Percentiles rank a stretch among this genome's conserved stretches.
Evolutionary conservation across 2,113 vertebrate genomes (phyloP).

Genomic region (Pseudorectes ferrugineus): DNA sequence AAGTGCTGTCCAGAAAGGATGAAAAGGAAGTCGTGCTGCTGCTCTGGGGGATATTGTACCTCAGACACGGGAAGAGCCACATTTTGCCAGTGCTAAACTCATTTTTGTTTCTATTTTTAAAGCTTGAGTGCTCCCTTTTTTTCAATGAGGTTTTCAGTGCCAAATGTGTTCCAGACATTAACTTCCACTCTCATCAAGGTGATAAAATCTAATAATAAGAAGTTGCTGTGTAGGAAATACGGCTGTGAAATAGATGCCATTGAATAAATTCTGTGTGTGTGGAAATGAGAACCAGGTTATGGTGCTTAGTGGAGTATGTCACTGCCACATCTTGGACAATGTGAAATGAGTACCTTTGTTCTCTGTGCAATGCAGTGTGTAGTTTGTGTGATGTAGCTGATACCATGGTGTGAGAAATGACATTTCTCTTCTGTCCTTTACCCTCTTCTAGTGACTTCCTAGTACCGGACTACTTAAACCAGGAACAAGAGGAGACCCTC

Average conservation of each 20-base stretch:
- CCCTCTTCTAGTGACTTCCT: slow-evolving; percentile 90
- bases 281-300: not conserved
- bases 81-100: not conserved
- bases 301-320: not conserved
- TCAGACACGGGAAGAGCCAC: not conserved
- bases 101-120: not conserved
- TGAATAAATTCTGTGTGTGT: not conserved
- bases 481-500: slow-evolving; percentile 92
- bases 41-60: not conserved
- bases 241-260: not conserved
- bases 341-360: not conserved
- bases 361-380: not conserved
- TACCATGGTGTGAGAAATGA: slow-evolving; percentile 57
- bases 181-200: slow-evolving; percentile 5
- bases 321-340: not conserved
- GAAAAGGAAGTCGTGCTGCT: not conserved
- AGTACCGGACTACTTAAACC: slow-evolving; percentile 98
- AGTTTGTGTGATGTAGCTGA: slow-evolving; percentile 14
- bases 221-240: not conserved
- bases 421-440: slow-evolving; percentile 68
- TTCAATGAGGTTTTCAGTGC: not conserved
- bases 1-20: not conserved
- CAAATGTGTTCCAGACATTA: not conserved
- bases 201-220: not conserved
- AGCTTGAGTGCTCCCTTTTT: not conserved